Percentiles rank a stretch among this genome's conserved stretches.
Conservation (phyloP, 2,113 vertebrate species). For the Xiphorhynchus elegans region DNA sequence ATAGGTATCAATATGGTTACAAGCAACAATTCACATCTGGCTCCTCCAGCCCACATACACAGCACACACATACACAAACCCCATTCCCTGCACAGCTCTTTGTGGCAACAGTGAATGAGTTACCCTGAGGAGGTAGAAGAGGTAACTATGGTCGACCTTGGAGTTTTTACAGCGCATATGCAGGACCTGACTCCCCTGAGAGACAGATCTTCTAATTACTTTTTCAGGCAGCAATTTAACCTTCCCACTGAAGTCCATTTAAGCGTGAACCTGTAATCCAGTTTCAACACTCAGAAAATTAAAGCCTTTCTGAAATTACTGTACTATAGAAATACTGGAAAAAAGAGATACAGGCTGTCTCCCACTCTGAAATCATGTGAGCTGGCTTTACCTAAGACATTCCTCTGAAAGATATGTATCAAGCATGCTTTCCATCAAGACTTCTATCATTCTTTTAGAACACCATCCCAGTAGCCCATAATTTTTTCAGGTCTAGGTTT, state of each 20-base stretch:
- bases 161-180: neutral
- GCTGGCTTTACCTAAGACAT: neutral
- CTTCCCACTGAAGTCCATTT: neutral
- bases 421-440: neutral
- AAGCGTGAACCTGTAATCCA: neutral
- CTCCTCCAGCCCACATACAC: neutral
- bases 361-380: neutral
- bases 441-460: neutral
- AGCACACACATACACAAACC: neutral
- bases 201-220: neutral
- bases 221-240: neutral
- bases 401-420: neutral
- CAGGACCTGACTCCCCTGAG: neutral
- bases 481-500: neutral
- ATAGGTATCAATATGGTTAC: neutral
- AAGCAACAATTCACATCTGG: rapidly evolving
- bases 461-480: no score
- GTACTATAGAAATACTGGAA: neutral
- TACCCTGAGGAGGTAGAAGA: neutral
- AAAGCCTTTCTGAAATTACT: neutral
- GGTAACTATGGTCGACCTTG: neutral
- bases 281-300: neutral
- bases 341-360: neutral
- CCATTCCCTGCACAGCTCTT: neutral
- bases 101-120: neutral